A percentile compares a stretch with the other conserved stretches of the same genome.
phyloP scores from a whole-genome alignment of 2,888 invertebrate species.

The Synergus umbraculus region DNA sequence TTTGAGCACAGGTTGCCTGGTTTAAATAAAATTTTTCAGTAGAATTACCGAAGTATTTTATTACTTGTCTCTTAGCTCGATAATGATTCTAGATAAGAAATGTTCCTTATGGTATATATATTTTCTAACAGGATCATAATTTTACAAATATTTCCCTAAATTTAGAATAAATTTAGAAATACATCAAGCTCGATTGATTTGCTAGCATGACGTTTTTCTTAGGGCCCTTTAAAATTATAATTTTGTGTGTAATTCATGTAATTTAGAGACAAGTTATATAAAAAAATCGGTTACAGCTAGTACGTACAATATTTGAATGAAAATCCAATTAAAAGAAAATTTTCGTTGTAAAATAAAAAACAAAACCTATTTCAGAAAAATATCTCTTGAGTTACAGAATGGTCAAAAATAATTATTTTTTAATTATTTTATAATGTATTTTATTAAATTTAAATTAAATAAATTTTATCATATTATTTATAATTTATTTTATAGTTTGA shows the following conservation, averaged over 20 bases:
- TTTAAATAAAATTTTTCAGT: too few species aligned
- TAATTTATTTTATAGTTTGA: too few species aligned
- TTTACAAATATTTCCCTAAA: not conserved
- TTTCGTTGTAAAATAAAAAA: not conserved
- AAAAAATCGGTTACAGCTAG: not conserved
- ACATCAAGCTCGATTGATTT: too few species aligned
- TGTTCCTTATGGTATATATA: conserved; percentile 80
- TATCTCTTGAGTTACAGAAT: too few species aligned
- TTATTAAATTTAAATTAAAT: too few species aligned
- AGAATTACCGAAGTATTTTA: conserved; percentile 80
- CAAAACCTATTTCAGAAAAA: not conserved
- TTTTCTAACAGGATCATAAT: not conserved
- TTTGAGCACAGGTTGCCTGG: conserved; percentile 79
- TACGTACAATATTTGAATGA: not conserved
- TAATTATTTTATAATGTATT: too few species aligned
- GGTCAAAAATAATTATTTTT: too few species aligned
- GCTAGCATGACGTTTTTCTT: not conserved
- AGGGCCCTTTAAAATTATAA: not conserved
- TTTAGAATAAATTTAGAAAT: not conserved
- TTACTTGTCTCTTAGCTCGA: conserved; percentile 79
- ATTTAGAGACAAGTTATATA: not conserved
- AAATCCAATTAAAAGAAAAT: not conserved
- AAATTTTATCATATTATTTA: too few species aligned
- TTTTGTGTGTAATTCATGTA: not conserved
- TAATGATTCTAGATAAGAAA: conserved; percentile 81